Evolutionary conservation across 2,888 invertebrate genomes (phyloP), one percentile per base, ranked within the genome.

Genomic region (Thelaira solivaga): DNA sequence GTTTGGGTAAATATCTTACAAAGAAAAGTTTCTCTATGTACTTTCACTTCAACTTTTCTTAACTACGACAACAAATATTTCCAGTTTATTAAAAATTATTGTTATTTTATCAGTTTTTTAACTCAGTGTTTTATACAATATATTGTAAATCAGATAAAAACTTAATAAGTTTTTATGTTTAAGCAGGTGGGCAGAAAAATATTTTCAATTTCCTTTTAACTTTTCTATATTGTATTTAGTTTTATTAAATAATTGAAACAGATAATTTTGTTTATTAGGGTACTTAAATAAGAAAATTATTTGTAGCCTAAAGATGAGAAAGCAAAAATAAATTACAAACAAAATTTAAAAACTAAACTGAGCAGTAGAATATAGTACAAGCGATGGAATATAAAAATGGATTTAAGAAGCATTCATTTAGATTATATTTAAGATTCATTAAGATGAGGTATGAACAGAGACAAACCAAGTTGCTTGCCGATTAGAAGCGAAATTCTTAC

Each of bases 131-230:
- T 24, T 22, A 4, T n/a, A n/a, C n/a, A n/a, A n/a, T n/a, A n/a
- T 24, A 8, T 24, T 34, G 49, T 22, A 51, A 41, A 41, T 65
- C 29, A 51, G 51, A 51, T 41, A 65, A 65, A 51, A 65, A 65
- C 64, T 64, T 51, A 64, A 64, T 51, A 64, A 64, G 39, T 29
- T 51, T 65, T 65, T 51, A 24, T 18, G n/a, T 34, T 55, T n/a
- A 67, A 55, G 18, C 64, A 65, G 67, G 31, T 67, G 53, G 53
- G 34, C 53, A 24, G 20, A 10, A 29, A 22, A 31, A 61, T 61
- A 6, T 43, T 45, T 31, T 20, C 16, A 31, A 22, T 29, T 34
- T 36, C 24, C 26, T 0, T 59, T 57, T 39, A 39, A 13, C 4
- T 57, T 13, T 49, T 49, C 8, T 49, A 6, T 16, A 1, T 49